Conservation (phyloP, 2,797 vertebrate species). For the Cyclopterus lumpus region DNA sequence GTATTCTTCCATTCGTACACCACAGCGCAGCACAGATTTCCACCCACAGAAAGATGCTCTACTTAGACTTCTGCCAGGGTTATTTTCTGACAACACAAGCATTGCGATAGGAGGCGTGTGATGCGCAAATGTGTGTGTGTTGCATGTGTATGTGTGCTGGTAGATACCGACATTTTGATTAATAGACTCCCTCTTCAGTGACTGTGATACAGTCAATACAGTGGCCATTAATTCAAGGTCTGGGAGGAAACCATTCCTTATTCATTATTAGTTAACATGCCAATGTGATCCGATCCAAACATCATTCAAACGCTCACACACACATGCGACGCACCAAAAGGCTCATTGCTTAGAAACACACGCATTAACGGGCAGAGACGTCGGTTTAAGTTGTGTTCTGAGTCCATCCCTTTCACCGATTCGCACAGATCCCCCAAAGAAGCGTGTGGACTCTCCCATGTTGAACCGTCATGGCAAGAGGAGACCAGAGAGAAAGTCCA, state of each 20-base stretch:
- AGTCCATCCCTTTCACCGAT: not conserved
- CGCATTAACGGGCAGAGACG: not conserved
- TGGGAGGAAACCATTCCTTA: slow-evolving; percentile 66
- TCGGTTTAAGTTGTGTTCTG: slow-evolving; percentile 2
- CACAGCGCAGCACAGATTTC: slow-evolving; percentile 37
- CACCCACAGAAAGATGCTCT: slow-evolving; percentile 43
- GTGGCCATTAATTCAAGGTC: slow-evolving; percentile 67
- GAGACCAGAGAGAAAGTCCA: slow-evolving; percentile 97
- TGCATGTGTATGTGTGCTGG: not conserved
- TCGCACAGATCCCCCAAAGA: slow-evolving; percentile 84
- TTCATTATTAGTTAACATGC: slow-evolving; percentile 67
- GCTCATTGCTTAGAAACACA: slow-evolving; percentile 8
- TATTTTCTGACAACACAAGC: slow-evolving; percentile 51
- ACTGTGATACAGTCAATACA: slow-evolving; percentile 67
- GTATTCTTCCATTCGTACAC: slow-evolving; percentile 27
- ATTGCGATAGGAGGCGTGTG: slow-evolving; percentile 28
- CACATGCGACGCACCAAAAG: not conserved
- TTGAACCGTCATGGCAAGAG: slow-evolving; percentile 96
- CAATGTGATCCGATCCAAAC: slow-evolving; percentile 45
- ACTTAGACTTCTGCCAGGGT: slow-evolving; percentile 38
- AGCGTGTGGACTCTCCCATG: slow-evolving; percentile 98
- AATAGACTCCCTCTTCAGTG: slow-evolving; percentile 67
- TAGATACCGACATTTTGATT: slow-evolving; percentile 61
- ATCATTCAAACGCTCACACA: slow-evolving; percentile 43
- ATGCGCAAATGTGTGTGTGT: slow-evolving; percentile 16